Percentiles rank a stretch among this genome's conserved stretches.
Evolutionary conservation across 2,797 vertebrate species (phyloP).

Genomic region (Gymnocypris eckloni): DNA sequence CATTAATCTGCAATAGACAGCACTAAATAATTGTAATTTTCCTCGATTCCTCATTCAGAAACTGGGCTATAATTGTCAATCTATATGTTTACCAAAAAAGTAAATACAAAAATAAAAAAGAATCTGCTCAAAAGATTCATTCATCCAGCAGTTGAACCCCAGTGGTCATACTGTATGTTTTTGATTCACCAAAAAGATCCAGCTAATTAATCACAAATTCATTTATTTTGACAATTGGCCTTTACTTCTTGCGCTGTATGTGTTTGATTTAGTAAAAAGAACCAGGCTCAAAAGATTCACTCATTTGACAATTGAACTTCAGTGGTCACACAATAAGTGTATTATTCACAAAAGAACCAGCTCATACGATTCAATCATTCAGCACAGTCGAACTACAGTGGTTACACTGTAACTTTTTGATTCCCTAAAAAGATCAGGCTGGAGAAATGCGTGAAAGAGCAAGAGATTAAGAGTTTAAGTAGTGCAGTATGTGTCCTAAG

Average conservation of each 20-base stretch:
- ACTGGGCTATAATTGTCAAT: neutral
- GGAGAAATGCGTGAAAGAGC: neutral
- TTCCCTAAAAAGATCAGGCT: neutral
- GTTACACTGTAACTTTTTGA: neutral
- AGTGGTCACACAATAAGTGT: neutral
- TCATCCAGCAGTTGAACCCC: neutral
- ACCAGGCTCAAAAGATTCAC: too few relatives aligned
- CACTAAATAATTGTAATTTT: neutral
- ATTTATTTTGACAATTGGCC: neutral
- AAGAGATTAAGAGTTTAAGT: neutral
- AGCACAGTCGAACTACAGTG: neutral
- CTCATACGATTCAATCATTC: too few relatives aligned
- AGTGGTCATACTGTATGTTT: too few relatives aligned
- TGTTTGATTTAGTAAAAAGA: neutral
- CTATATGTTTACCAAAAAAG: neutral
- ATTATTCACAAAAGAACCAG: neutral
- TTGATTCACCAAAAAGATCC: neutral
- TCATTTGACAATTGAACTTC: too few relatives aligned
- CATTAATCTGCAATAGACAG: neutral
- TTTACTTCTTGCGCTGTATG: neutral
- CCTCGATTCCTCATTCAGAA: neutral
- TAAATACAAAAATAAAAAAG: neutral
- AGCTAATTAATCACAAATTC: neutral
- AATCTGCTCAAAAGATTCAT: neutral
- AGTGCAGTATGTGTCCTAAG: constrained; percentile 12